These are phyloP conservation scores for Prunella fulvescens DNA, from an alignment of 2,113 vertebrate genomes.

Conservation along the genomic window DNA sequence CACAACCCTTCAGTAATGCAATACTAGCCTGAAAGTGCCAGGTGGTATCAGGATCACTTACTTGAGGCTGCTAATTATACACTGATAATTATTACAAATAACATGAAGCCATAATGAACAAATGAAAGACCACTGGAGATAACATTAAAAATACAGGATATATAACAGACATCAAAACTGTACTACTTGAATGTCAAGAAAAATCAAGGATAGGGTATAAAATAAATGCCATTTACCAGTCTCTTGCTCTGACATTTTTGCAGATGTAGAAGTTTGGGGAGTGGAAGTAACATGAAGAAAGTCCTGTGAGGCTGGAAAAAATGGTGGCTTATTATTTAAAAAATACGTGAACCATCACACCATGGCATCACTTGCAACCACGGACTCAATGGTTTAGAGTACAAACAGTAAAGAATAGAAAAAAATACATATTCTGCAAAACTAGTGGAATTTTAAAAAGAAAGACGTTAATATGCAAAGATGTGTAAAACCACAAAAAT, in stretches of 20 bases:
- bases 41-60: background rate
- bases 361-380: background rate
- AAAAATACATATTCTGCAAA: background rate
- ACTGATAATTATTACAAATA: background rate
- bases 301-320: slow-evolving; percentile 4
- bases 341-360: background rate
- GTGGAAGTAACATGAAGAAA: background rate
- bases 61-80: background rate
- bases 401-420: background rate
- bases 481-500: background rate
- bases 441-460: background rate
- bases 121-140: background rate
- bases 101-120: background rate
- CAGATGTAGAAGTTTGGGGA: background rate
- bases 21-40: background rate
- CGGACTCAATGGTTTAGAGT: background rate
- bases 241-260: background rate
- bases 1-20: background rate
- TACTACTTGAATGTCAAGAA: background rate
- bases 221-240: background rate
- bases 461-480: background rate
- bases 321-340: background rate
- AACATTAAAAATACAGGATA: background rate
- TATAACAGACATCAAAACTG: background rate
- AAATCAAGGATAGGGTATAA: background rate